These are phyloP conservation scores for Plutomurus gul DNA, from an alignment of 1,140 invertebrate species.

Conservation along the genomic window DNA sequence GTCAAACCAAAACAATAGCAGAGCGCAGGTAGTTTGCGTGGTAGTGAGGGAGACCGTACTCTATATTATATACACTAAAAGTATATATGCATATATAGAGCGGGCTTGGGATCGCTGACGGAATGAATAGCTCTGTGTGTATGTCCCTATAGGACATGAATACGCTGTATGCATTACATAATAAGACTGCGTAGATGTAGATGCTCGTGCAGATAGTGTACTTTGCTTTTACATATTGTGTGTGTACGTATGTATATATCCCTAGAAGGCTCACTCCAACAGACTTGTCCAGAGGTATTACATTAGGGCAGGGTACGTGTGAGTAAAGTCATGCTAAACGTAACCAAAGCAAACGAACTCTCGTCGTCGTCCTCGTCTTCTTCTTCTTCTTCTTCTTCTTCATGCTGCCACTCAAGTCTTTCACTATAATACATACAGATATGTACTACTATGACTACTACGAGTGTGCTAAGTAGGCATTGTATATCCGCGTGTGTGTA, in stretches of 20 bases:
- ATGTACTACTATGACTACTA: too few relatives aligned
- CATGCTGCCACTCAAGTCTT: neutral
- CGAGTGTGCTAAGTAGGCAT: too few relatives aligned
- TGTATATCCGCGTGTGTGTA: neutral
- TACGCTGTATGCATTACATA: too few relatives aligned
- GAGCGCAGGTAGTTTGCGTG: neutral
- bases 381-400: neutral
- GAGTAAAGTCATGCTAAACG: constrained; percentile 4
- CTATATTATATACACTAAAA: neutral
- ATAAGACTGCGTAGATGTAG: too few relatives aligned
- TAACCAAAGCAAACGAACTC: constrained; percentile 19
- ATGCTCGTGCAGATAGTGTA: too few relatives aligned
- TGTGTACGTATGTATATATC: too few relatives aligned
- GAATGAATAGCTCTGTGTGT: too few relatives aligned
- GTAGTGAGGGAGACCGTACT: neutral
- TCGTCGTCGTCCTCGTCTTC: neutral
- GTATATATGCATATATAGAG: too few relatives aligned
- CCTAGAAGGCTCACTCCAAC: neutral
- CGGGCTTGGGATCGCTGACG: too few relatives aligned
- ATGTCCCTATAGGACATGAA: too few relatives aligned
- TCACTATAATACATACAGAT: neutral
- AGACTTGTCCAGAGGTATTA: constrained; percentile 14
- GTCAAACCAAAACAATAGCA: constrained; percentile 14
- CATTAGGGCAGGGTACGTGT: constrained; percentile 25
- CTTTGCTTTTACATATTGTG: too few relatives aligned